These are phyloP conservation scores for Drosophila nigrodunni DNA, from an alignment of 1,140 invertebrate genomes.

Conservation along the genomic window DNA sequence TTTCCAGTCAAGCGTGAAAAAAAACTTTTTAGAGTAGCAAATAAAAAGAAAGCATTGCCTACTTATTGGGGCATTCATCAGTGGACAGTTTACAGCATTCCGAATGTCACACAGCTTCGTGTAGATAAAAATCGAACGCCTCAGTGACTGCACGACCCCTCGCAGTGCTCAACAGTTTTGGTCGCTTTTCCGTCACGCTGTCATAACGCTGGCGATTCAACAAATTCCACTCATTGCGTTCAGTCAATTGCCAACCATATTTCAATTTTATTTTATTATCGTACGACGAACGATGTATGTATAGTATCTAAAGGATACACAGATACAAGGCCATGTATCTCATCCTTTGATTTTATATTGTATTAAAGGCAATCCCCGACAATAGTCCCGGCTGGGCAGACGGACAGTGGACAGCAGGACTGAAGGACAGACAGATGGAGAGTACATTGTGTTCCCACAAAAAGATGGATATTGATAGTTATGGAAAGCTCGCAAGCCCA, in stretches of 20 bases:
- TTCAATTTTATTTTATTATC: conserved; percentile 82
- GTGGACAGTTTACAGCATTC: conserved; percentile 47
- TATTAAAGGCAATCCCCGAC: conserved; percentile 56
- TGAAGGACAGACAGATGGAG: conserved; percentile 19
- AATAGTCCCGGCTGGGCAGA: conserved; percentile 12
- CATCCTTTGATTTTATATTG: conserved; percentile 70
- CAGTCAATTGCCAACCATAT: conserved; percentile 78
- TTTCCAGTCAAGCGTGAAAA: not conserved
- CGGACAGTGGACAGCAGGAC: no score
- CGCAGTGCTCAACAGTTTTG: not conserved
- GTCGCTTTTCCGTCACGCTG: conserved; percentile 29
- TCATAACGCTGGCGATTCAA: conserved; percentile 43
- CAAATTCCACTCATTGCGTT: conserved; percentile 72
- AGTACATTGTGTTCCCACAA: conserved; percentile 47
- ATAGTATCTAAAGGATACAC: conserved; percentile 46
- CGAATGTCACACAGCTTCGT: not conserved
- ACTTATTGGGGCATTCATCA: conserved; percentile 61
- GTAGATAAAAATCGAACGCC: conserved; percentile 13
- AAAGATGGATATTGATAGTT: conserved; percentile 74
- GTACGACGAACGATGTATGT: conserved; percentile 34
- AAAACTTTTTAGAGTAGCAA: conserved; percentile 2
- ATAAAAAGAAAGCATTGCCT: conserved; percentile 34
- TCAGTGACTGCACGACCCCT: not conserved
- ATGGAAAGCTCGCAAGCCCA: conserved; percentile 64
- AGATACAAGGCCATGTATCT: conserved; percentile 49